Evolutionary conservation across 2,113 vertebrate genomes (phyloP), one percentile per base, ranked within the genome.

Genomic region (Nothobranchius kuhntae): DNA sequence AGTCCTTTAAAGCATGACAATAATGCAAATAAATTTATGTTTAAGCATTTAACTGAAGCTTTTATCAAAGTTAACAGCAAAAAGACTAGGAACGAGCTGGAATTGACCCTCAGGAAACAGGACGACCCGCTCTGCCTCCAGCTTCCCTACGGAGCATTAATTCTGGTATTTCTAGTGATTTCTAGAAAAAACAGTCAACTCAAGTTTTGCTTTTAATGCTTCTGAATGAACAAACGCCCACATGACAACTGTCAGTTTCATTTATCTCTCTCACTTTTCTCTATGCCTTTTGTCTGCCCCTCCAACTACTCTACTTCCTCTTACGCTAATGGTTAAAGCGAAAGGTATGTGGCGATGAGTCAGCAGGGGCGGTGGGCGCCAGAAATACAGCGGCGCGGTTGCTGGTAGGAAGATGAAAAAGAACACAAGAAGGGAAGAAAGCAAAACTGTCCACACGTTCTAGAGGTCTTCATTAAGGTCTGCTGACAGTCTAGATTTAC

Each of bases 141-240:
- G 30, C 2, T 30, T 4, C 30, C 2, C 30, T 30, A 30, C 30
- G 4, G 30, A 30, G 4, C 30, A 30, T 30, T 30, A 30, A 30
- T 4, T 30, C 30, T 30, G 30, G 4, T 30, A 30, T 30, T 30
- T 30, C 30, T 30, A 30, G 30, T 30, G 30, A 30, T 30, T 30
- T 30, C 30, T 30, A 30, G 21, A 21, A 21, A 21, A 21, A 21
- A 21, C 21, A 21, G 30, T 30, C 30, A 30, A 30, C 30, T 30
- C 30, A 30, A 30, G 30, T 30, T 30, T 30, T 30, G 30, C 30
- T 30, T 30, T 30, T 30, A 30, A 30, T 2, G 30, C 9, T 59
- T 57, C 62, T 82, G 63, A 84, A 72, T 77, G 78, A 65, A 79
- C 47, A 0, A 48, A 75, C 86, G 65, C 81, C 74, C 76, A 84